Evolutionary conservation across 2,888 invertebrate genomes (phyloP), one percentile per base, ranked within the genome.

Genomic region (Euplexia lucipara): DNA sequence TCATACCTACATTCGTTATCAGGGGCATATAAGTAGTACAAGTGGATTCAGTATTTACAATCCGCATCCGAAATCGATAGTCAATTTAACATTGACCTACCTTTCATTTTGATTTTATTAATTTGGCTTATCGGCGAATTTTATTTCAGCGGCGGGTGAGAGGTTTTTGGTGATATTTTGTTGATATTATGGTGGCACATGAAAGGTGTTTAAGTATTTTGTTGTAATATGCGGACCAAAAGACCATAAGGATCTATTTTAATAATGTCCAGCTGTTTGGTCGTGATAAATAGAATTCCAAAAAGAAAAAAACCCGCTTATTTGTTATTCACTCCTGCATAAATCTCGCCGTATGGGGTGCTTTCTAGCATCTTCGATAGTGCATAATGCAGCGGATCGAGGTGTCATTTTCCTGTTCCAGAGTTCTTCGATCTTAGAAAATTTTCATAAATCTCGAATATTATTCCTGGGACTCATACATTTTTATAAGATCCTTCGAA

Each of bases 41-140:
- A 88, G 83, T 87, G 68, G 73, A 89, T 88, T 87, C 84, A 78
- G 79, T 83, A 75, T 88, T 87, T 85, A 87, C 81, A 78, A 83
- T 86, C 74, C 80, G 79, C 80, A 82, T 85, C 85, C 83, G 72
- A 90, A 88, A 86, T 89, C 86, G 86, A 89, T 89, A 88, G 83
- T 78, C 83, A 61, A 81, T 78, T 51, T 79, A 86, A 83, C 91
- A 91, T 90, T 92, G 91, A 91, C 91, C 91, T 78, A 91, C 84
- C 76, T 80, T 75, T 76, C 68, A 72, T 81, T 81, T 79, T 75
- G 83, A 83, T 88, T 84, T 81, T 79, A 83, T 83, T 79, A 79
- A 75, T 82, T 80, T 81, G 75, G 66, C 69, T 79, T 82, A 81
- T 81, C 69, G 65, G 73, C 75, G 37, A 69, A 69, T 75, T 73